Evolutionary conservation across 2,113 vertebrate species (phyloP).

Genomic region (Psittacula cyanocephala): DNA sequence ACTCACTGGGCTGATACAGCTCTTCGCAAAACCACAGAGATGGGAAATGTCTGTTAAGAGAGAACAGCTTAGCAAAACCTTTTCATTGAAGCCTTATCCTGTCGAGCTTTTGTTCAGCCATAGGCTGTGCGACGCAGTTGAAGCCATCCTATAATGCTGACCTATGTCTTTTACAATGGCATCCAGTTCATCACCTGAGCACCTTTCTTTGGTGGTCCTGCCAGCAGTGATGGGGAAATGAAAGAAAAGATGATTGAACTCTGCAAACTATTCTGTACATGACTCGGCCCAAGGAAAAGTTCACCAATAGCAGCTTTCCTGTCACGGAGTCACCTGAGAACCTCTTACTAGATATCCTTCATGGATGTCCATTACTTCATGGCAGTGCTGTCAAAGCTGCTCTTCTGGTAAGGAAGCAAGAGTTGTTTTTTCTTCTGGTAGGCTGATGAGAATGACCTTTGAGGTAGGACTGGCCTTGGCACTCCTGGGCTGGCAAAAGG

Average conservation of each 20-base stretch:
- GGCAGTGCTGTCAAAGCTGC: neutral
- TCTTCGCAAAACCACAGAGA: neutral
- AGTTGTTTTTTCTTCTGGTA: neutral
- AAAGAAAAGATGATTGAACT: neutral
- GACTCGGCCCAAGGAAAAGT: neutral
- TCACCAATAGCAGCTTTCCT: neutral
- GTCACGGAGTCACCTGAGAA: neutral
- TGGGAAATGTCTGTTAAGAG: neutral
- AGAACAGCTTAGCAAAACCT: slow-evolving; percentile 21
- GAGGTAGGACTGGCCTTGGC: neutral
- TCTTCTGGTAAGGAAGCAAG: neutral
- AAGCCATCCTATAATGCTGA: neutral
- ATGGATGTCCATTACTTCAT: neutral
- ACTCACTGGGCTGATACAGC: neutral
- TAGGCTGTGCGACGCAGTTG: neutral
- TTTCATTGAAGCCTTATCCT: neutral
- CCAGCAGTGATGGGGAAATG: neutral
- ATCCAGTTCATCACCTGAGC: neutral
- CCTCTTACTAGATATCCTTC: neutral
- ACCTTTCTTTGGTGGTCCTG: neutral
- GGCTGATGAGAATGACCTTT: neutral
- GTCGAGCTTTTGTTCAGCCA: neutral
- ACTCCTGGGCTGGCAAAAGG: neutral
- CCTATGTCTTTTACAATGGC: neutral
- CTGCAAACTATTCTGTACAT: neutral